phyloP scores from a whole-genome alignment of 2,797 vertebrate species.

The Arrhamphus sclerolepis region DNA sequence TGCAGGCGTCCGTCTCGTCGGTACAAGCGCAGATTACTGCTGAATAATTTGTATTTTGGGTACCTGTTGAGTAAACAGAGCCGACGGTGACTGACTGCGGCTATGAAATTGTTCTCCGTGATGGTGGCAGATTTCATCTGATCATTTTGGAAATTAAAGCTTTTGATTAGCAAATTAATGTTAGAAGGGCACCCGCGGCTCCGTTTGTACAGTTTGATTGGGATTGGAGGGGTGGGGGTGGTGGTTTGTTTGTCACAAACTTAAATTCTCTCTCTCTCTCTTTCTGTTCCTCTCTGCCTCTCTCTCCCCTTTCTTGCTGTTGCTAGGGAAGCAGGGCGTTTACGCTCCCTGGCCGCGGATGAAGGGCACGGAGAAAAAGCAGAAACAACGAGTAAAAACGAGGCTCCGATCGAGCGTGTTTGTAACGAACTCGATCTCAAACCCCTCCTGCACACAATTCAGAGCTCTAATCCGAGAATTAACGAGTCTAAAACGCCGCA shows the following conservation, averaged over 20 bases:
- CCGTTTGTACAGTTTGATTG: constrained; percentile 31
- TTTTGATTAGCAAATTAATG: constrained; percentile 1
- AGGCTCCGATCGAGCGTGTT: constrained; percentile 38
- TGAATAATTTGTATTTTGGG: constrained; percentile 69
- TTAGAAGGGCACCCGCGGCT: constrained; percentile 19
- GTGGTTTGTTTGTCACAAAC: constrained; percentile 59
- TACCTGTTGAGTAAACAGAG: constrained; percentile 57
- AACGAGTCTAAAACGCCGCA: constrained; percentile 39
- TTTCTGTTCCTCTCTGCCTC: constrained; percentile 16
- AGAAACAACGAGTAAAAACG: constrained; percentile 29
- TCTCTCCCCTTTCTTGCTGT: constrained; percentile 68
- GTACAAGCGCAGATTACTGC: constrained; percentile 38
- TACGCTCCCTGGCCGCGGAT: constrained; percentile 71
- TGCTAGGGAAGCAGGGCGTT: constrained; percentile 83
- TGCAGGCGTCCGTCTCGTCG: constrained; percentile 33
- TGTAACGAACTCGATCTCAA: not conserved
- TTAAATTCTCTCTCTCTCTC: constrained; percentile 43
- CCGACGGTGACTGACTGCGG: constrained; percentile 30
- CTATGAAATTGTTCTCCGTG: constrained; percentile 9
- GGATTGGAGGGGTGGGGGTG: no score
- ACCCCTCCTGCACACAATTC: constrained; percentile 17
- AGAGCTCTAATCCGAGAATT: constrained; percentile 45
- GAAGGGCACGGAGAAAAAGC: constrained; percentile 67
- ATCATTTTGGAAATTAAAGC: constrained; percentile 7
- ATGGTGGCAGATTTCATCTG: not conserved